These are phyloP conservation scores for Sthenelais limicola DNA, from an alignment of 2,888 invertebrate species.

Conservation along the genomic window DNA sequence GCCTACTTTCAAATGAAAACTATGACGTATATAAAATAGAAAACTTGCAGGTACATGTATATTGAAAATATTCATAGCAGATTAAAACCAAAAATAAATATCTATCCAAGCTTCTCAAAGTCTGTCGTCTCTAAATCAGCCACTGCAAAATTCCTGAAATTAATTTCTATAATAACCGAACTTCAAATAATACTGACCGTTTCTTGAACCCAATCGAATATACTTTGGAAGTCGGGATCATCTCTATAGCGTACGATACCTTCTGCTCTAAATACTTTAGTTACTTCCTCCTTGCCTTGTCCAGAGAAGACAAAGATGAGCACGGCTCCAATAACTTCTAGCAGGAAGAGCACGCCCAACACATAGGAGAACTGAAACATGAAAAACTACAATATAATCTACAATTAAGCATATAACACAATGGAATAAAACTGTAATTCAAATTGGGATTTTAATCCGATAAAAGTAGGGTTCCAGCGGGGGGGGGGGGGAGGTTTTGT, in stretches of 20 bases:
- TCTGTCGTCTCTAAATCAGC: too few species aligned
- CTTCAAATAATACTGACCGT: slow-evolving; percentile 77
- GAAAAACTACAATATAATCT: not conserved
- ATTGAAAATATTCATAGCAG: too few species aligned
- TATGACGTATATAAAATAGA: too few species aligned
- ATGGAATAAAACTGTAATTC: too few species aligned
- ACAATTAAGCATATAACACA: too few species aligned
- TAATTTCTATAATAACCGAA: too few species aligned
- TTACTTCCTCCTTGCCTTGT: slow-evolving; percentile 84
- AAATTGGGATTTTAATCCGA: too few species aligned
- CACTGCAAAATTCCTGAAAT: too few species aligned
- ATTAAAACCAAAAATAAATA: not conserved
- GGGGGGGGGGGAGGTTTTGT: too few species aligned
- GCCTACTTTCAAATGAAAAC: too few species aligned
- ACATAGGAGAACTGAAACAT: slow-evolving; percentile 88
- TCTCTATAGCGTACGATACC: slow-evolving; percentile 93
- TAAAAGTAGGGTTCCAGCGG: too few species aligned
- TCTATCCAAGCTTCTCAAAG: too few species aligned
- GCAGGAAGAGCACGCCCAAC: slow-evolving; percentile 87
- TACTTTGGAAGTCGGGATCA: slow-evolving; percentile 92
- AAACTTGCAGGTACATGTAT: not conserved
- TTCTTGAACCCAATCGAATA: slow-evolving; percentile 95
- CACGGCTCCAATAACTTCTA: slow-evolving; percentile 93
- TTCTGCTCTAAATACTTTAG: slow-evolving; percentile 86
- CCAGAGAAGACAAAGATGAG: slow-evolving; percentile 95